Evolutionary conservation across 1,140 invertebrate species (phyloP).

Genomic region (Zaprionus inermis): DNA sequence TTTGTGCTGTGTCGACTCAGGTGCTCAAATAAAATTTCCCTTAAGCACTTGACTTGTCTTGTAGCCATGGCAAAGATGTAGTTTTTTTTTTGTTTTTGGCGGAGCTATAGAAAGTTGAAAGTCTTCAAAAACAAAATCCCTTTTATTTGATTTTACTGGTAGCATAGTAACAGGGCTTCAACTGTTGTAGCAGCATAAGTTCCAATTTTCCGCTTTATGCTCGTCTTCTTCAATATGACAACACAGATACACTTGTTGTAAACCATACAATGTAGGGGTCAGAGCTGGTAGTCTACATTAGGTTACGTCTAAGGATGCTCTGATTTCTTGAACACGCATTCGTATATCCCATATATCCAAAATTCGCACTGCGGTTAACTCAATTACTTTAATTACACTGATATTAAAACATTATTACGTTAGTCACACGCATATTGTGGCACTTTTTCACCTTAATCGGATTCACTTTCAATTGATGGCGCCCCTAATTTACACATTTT

Average conservation of each 20-base stretch:
- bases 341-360: too few relatives aligned
- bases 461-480: background rate
- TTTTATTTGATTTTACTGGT: background rate
- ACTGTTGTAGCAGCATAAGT: background rate
- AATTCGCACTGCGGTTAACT: background rate
- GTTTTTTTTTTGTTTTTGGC: background rate
- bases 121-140: background rate
- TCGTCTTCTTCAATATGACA: too few relatives aligned
- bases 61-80: background rate
- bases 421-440: background rate
- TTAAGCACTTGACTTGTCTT: constrained; percentile 5
- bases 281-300: background rate
- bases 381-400: background rate
- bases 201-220: too few relatives aligned
- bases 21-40: constrained; percentile 1
- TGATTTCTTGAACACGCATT: background rate
- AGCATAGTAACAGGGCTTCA: background rate
- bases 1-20: background rate
- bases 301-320: background rate
- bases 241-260: too few relatives aligned
- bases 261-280: background rate
- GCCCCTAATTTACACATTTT: constrained; percentile 1
- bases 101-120: background rate
- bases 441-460: background rate
- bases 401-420: background rate